A percentile compares a stretch with the other conserved stretches of the same genome.
Evolutionary conservation across 2,797 vertebrate species (phyloP).

Genomic region (Merluccius polli): DNA sequence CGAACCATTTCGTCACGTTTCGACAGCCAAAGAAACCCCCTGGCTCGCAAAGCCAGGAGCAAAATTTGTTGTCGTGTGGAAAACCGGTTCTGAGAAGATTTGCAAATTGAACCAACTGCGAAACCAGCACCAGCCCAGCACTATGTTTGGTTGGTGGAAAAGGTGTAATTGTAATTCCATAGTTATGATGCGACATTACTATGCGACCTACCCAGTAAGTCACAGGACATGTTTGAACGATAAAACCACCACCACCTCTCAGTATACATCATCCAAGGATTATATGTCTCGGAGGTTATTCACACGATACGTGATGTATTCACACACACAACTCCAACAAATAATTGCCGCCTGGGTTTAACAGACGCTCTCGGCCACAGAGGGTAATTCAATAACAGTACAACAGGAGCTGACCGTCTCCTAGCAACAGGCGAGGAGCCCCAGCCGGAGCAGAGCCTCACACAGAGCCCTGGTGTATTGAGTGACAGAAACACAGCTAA

Average conservation of each 20-base stretch:
- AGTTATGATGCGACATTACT: too few relatives aligned
- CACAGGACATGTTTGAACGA: not conserved
- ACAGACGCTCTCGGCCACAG: slow-evolving; percentile 33
- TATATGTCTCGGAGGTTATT: not conserved
- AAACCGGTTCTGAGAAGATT: too few relatives aligned
- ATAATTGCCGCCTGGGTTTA: slow-evolving; percentile 39
- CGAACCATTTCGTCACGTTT: too few relatives aligned
- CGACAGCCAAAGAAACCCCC: too few relatives aligned
- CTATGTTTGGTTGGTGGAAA: too few relatives aligned
- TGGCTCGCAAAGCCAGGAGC: too few relatives aligned
- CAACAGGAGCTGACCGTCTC: slow-evolving; percentile 57
- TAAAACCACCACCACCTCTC: not conserved
- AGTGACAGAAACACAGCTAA: slow-evolving; percentile 42
- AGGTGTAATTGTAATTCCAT: too few relatives aligned
- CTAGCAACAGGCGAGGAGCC: slow-evolving; percentile 65
- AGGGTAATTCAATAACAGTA: slow-evolving; percentile 56
- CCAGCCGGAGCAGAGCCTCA: slow-evolving; percentile 24
- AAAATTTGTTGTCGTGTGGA: too few relatives aligned
- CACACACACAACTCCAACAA: slow-evolving; percentile 10
- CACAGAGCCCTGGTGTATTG: slow-evolving; percentile 43
- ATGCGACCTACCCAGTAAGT: not conserved
- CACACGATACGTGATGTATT: not conserved
- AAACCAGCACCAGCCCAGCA: too few relatives aligned
- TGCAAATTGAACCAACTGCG: too few relatives aligned
- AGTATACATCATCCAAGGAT: not conserved